Evolutionary conservation across 2,888 invertebrate species (phyloP).

Genomic region (Tachina fera): DNA sequence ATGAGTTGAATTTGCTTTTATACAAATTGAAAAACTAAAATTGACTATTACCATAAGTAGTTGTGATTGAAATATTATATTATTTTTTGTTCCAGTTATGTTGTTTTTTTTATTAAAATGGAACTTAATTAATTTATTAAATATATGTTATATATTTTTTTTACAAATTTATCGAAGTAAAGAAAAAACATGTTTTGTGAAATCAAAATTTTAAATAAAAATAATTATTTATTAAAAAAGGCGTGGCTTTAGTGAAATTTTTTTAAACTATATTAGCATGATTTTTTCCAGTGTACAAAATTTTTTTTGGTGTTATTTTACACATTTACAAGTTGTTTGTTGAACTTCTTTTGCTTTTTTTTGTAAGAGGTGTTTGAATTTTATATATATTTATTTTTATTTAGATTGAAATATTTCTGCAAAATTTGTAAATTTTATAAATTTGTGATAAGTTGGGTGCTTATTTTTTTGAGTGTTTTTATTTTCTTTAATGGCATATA

Average conservation of each 20-base stretch:
- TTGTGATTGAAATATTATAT: slow-evolving; percentile 72
- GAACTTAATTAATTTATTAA: slow-evolving; percentile 47
- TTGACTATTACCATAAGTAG: slow-evolving; percentile 49
- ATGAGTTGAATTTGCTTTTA: slow-evolving; percentile 77
- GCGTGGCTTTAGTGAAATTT: slow-evolving; percentile 76
- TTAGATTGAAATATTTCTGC: slow-evolving; percentile 8
- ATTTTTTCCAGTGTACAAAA: slow-evolving; percentile 48
- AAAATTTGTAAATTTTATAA: not conserved
- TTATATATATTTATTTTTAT: not conserved
- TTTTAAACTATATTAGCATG: slow-evolving; percentile 68
- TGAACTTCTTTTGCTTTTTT: not conserved
- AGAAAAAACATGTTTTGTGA: slow-evolving; percentile 35
- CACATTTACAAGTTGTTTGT: slow-evolving; percentile 42
- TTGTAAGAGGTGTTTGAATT: slow-evolving; percentile 14
- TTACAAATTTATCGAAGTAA: not conserved
- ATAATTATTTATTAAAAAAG: slow-evolving; percentile 71
- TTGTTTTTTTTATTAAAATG: slow-evolving; percentile 48
- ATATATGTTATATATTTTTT: slow-evolving; percentile 1
- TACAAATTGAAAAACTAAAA: slow-evolving; percentile 36
- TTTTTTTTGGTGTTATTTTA: slow-evolving; percentile 49
- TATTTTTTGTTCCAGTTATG: slow-evolving; percentile 59
- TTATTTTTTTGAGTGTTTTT: slow-evolving; percentile 23
- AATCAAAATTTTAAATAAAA: slow-evolving; percentile 50
- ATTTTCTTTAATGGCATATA: slow-evolving; percentile 20
- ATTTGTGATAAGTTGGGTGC: slow-evolving; percentile 33